A percentile compares a stretch with the other conserved stretches of the same genome.
phyloP scores from a whole-genome alignment of 2,888 invertebrate genomes.

The Allolobophora icterica region DNA sequence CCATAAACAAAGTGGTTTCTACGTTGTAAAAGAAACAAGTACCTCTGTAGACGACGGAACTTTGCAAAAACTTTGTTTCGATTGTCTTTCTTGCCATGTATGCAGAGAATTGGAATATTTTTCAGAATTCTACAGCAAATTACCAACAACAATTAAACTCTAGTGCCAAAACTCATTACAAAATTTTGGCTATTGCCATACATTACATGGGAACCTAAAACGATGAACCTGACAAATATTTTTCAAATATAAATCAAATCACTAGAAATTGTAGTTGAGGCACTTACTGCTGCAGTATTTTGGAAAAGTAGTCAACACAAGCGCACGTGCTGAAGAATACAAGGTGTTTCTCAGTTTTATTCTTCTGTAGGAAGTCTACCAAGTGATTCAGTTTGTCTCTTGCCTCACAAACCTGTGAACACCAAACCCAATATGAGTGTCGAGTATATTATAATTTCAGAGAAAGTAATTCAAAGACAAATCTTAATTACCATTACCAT shows the following conservation, averaged over 20 bases:
- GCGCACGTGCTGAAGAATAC: constrained; percentile 94
- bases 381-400: constrained; percentile 80
- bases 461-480: not conserved
- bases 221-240: not conserved
- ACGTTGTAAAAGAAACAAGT: constrained; percentile 33
- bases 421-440: not conserved
- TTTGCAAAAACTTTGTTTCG: constrained; percentile 81
- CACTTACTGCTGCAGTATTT: constrained; percentile 68
- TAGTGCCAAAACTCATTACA: not conserved
- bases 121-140: constrained; percentile 65
- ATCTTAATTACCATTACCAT: not conserved
- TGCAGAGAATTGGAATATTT: constrained; percentile 72
- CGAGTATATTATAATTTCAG: not conserved
- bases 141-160: not conserved
- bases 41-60: constrained; percentile 77
- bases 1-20: not conserved
- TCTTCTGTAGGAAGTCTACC: constrained; percentile 77
- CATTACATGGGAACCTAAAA: not conserved
- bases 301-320: constrained; percentile 90
- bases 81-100: constrained; percentile 94
- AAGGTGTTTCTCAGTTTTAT: constrained; percentile 72
- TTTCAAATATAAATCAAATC: constrained; percentile 52
- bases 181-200: not conserved
- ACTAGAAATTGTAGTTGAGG: not conserved
- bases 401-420: constrained; percentile 54